A percentile compares a stretch with the other conserved stretches of the same genome.
Evolutionary conservation across 37 sponge, comb jelly and placozoan species (phyloP).

Genomic region (Cliona cf. orientalis): DNA sequence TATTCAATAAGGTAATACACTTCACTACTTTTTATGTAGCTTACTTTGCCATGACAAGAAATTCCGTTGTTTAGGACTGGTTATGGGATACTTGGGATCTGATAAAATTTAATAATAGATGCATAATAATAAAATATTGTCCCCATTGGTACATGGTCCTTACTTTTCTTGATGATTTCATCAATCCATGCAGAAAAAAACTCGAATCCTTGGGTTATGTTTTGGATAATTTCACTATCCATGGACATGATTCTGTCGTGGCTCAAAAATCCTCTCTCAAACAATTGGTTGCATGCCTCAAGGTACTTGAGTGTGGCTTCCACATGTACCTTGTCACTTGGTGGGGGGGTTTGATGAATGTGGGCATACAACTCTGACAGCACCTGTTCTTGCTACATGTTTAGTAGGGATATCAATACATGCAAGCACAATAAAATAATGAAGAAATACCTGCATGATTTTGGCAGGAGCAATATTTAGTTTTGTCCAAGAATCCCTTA

Average conservation of each 20-base stretch:
- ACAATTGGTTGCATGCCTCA: constrained; percentile 27
- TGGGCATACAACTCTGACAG: constrained; percentile 30
- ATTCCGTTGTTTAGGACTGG: neutral
- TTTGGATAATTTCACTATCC: neutral
- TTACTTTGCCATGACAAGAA: constrained; percentile 40
- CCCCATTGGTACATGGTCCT: too few species aligned
- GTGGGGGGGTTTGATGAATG: constrained; percentile 1
- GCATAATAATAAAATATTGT: neutral
- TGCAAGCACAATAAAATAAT: neutral
- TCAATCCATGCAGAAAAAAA: constrained; percentile 12
- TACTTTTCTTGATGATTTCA: constrained; percentile 8
- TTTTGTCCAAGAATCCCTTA: constrained; percentile 31
- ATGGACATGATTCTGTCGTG: neutral
- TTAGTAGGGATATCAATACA: neutral
- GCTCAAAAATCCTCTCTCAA: constrained; percentile 26
- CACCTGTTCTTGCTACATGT: constrained; percentile 34
- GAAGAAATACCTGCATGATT: constrained; percentile 55
- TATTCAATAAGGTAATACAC: neutral
- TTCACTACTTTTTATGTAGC: neutral
- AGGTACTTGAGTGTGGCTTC: neutral
- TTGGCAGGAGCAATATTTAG: constrained; percentile 43
- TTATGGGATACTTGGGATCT: neutral
- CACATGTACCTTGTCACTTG: neutral
- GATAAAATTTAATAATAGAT: neutral
- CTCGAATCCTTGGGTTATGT: constrained; percentile 20